Percentiles rank a stretch among this genome's conserved stretches.
These are phyloP conservation scores for Microctonus brassicae DNA, from an alignment of 2,888 invertebrate genomes.

Conservation along the genomic window DNA sequence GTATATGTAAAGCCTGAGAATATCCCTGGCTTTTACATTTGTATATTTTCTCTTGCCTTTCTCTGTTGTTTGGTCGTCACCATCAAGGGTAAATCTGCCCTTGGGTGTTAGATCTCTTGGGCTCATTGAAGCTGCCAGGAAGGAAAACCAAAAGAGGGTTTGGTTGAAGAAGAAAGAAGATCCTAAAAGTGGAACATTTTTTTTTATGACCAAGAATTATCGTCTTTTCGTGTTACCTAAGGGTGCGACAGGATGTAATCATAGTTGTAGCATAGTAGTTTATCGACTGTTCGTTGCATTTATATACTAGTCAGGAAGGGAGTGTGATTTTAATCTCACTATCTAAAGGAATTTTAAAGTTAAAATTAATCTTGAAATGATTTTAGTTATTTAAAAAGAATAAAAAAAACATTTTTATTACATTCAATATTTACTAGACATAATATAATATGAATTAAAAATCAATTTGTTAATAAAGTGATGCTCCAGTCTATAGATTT, in stretches of 20 bases:
- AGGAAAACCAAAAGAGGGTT: not conserved
- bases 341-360: no score
- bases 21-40: not conserved
- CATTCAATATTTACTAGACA: no score
- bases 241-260: constrained; percentile 2
- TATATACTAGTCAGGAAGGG: not conserved
- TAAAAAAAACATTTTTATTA: no score
- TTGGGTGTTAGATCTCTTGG: not conserved
- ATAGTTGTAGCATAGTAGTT: not conserved
- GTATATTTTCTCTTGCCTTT: not conserved
- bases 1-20: not conserved
- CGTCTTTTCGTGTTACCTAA: constrained; percentile 9
- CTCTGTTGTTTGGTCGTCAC: not conserved
- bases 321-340: not conserved
- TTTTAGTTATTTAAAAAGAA: no score
- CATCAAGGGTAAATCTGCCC: constrained; percentile 11
- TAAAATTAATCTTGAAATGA: no score
- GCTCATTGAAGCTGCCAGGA: not conserved
- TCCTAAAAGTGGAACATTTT: not conserved
- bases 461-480: no score
- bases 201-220: constrained; percentile 8
- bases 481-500: no score
- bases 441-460: no score
- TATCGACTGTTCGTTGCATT: not conserved
- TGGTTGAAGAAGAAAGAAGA: not conserved